Evolutionary conservation across 2,797 vertebrate species (phyloP), one percentile per base, ranked within the genome.

Genomic region (Coccyzus lansbergi): DNA sequence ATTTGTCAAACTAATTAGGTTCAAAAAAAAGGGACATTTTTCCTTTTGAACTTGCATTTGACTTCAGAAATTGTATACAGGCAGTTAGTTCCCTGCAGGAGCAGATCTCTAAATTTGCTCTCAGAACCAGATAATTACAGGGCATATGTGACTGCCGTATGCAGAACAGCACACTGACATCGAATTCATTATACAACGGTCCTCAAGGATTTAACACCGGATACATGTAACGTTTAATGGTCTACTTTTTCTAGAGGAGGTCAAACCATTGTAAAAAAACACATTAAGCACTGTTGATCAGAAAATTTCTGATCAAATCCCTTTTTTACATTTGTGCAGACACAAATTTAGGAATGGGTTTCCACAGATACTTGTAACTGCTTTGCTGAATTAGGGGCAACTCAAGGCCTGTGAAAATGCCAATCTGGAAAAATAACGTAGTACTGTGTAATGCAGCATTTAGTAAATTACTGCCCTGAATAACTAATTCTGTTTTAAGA

Each of bases 381-480:
- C 51, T 92, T 65, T 48, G 62, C 67, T 79, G 56, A 91, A 82
- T 91, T 83, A 88, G 33, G 80, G 24, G 58, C 78, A 93, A 85
- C 24, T 49, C 74, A 44, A 86, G 33, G 64, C 58, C 79, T 87
- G 67, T 77, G 53, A 92, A 92, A 97, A 94, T 6, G 80, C 88
- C 80, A 86, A 1, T 76, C 68, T 89, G 56, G 63, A 86, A 94
- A 89, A 88, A 92, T 65, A 44, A 82, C 79, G 63, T 3, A 72
- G 42, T 52, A 88, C 36, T 49, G 10, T n/a, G 58, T 36, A 77
- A 89, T 79, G 60, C 22, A 80, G 71, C 40, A 84, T 51, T 95
- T 90, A 93, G 81, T 64, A 90, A 94, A 95, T 96, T 93, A 92
- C 87, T 92, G 48, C 67, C 46, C 67, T 84, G 59, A 83, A 92